Evolutionary conservation across 1,140 invertebrate species (phyloP).

Genomic region (Pantala flavescens): DNA sequence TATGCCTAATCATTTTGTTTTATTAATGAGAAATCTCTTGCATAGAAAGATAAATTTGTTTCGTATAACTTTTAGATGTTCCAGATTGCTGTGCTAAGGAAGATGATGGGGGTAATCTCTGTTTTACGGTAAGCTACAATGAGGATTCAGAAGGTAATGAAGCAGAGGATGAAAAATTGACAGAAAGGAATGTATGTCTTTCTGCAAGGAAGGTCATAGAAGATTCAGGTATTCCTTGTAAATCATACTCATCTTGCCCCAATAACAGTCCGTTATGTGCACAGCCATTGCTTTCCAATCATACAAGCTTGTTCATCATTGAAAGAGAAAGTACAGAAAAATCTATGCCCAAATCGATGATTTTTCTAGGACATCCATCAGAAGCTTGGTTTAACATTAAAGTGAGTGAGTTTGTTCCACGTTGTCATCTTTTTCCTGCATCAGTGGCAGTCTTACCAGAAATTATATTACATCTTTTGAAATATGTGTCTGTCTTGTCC

Average conservation of each 20-base stretch:
- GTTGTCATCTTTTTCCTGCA: background rate
- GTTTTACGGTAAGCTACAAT: background rate
- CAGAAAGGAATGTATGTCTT: background rate
- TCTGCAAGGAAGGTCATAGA: background rate
- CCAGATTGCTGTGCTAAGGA: background rate
- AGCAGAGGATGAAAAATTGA: background rate
- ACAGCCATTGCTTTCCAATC: background rate
- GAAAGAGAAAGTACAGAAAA: background rate
- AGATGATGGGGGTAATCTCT: background rate
- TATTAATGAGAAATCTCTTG: too few relatives aligned
- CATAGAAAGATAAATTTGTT: too few relatives aligned
- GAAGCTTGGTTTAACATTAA: background rate
- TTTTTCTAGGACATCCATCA: background rate
- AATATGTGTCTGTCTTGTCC: background rate
- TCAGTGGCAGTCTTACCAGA: background rate
- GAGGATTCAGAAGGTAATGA: background rate
- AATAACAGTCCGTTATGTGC: background rate
- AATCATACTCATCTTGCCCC: background rate
- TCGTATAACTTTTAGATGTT: background rate
- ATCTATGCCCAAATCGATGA: background rate
- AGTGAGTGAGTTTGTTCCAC: background rate
- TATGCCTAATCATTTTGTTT: too few relatives aligned
- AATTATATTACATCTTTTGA: background rate
- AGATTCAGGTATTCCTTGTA: background rate
- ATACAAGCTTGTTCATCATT: background rate